phyloP scores from a whole-genome alignment of 2,797 vertebrate species.

The Botia kubotai region DNA sequence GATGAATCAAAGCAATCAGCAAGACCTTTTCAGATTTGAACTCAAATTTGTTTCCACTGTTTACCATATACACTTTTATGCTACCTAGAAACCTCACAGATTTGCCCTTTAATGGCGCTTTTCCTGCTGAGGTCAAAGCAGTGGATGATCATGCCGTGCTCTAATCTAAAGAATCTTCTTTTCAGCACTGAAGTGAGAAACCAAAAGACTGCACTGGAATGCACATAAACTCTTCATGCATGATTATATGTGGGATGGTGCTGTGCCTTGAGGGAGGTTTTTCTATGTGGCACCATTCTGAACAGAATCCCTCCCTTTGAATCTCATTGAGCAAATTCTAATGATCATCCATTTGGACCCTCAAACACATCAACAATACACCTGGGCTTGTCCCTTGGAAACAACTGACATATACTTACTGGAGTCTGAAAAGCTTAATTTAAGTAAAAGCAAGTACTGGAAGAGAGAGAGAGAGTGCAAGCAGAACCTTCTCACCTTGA shows the following conservation, averaged over 20 bases:
- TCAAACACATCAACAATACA: slow-evolving; percentile 28
- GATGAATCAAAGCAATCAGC: background rate
- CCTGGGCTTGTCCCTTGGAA: background rate
- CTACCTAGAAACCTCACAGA: no score
- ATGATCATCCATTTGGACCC: slow-evolving; percentile 24
- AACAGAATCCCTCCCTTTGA: slow-evolving; percentile 1
- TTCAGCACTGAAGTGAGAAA: slow-evolving; percentile 10
- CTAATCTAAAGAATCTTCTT: slow-evolving; percentile 28
- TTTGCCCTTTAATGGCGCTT: no score
- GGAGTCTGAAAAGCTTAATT: no score
- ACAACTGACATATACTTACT: no score
- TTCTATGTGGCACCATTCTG: background rate
- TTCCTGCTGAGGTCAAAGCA: no score
- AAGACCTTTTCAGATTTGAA: background rate
- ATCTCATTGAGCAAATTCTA: slow-evolving; percentile 44
- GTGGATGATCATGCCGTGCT: background rate
- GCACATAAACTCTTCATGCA: slow-evolving; percentile 5
- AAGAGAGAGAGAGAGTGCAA: slow-evolving; percentile 2
- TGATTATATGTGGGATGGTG: background rate
- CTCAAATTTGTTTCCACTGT: background rate
- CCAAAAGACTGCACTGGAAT: background rate
- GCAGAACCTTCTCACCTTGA: slow-evolving; percentile 84
- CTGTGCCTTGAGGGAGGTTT: background rate
- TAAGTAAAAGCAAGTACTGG: background rate
- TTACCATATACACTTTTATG: background rate